phyloP scores from a whole-genome alignment of 2,888 invertebrate species.

The Leucania comma region DNA sequence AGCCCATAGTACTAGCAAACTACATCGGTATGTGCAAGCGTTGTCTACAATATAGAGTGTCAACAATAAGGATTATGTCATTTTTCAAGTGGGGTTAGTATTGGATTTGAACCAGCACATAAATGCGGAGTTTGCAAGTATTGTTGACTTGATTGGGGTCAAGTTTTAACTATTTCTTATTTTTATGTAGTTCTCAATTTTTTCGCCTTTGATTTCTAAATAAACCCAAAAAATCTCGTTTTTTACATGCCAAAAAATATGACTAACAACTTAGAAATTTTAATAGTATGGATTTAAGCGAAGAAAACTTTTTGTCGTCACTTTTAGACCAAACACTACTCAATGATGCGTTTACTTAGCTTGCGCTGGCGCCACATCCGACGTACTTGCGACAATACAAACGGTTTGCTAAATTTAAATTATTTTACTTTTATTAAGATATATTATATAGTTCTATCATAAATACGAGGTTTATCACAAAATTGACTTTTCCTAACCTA shows the following conservation, averaged over 20 bases:
- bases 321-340: background rate
- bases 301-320: background rate
- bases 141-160: background rate
- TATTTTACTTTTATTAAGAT: background rate
- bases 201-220: background rate
- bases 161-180: background rate
- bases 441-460: background rate
- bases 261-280: background rate
- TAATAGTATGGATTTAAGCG: background rate
- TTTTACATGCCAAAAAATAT: background rate
- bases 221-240: background rate
- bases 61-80: background rate
- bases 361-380: background rate
- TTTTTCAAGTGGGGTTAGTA: background rate
- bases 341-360: conserved; percentile 19
- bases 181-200: background rate
- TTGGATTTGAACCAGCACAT: background rate
- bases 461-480: background rate
- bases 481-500: background rate
- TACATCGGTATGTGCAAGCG: background rate
- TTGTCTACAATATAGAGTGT: background rate
- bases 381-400: background rate
- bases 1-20: background rate
- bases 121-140: background rate
- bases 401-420: background rate